Evolutionary conservation across 2,888 invertebrate species (phyloP), one percentile per base, ranked within the genome.

Genomic region (Philaethria dido): DNA sequence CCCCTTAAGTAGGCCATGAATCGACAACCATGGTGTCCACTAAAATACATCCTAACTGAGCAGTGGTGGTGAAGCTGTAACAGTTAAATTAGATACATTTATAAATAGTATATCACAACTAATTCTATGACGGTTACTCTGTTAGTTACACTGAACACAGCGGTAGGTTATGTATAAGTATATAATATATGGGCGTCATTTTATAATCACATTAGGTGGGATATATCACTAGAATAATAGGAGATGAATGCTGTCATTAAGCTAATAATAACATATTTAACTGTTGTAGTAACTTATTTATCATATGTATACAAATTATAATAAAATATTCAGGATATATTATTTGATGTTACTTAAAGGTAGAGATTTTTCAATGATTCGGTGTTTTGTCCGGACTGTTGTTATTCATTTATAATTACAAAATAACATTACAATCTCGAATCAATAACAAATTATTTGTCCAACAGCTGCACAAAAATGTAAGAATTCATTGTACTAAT

Each of bases 191-290:
- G 83, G 79, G 78, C 78, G 82, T 81, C 77, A 76, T 78, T 75
- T 77, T 44, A 75, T 78, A 78, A 69, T 60, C 33, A 80, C 71
- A 72, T 75, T 80, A 87, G 89, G 89, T 89, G 89, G 89, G 88
- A 85, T 80, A 77, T 74, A 75, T 83, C 76, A 80, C 83, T 79
- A 83, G 80, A 78, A 80, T 57, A 57, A 57, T 75, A 73, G 80
- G 78, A 80, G 80, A 81, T 83, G 85, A 85, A 84, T 83, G 78
- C 80, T 69, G 80, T 80, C 75, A 77, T 79, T 75, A 13, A 42
- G 20, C n/a, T 42, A 42, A 42, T 22, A 57, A 42, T 22, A 57
- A 22, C 57, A 42, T 16, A 13, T 22, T 55, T 22, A 16, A 20
- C 18, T 54, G 33, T 36, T 18, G 18, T 33, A 33, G 0, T 54